Evolutionary conservation across 2,888 invertebrate genomes (phyloP), one percentile per base, ranked within the genome.

Genomic region (Scaptomyza tumidula): DNA sequence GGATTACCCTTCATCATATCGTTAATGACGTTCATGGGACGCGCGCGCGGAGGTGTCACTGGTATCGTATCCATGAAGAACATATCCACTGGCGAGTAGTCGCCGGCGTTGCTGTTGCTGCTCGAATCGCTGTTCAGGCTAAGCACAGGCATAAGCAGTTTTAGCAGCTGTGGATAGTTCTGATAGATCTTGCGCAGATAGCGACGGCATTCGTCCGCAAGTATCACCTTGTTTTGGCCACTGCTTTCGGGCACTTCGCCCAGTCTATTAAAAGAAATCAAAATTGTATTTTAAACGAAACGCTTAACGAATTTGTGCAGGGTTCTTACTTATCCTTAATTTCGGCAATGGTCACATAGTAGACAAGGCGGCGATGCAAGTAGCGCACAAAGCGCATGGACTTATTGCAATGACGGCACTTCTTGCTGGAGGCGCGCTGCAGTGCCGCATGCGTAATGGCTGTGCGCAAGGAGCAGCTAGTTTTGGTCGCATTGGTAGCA

Each of bases 11-110:
- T 90, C 37, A 96, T 92, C 90, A 94, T 94, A 49, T 88, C 86
- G 2, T 71, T 71, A 4, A 92, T 35, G 6, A 90, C 49, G 52
- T 90, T 91, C 29, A 88, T 78, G 5, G 99, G 99, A 79, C 99
- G 93, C 10, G 96, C 95, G 89, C 95, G 95, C 0, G 97, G 95
- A 0, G 99, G 98, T 19, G 97, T 93, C 0, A 99, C 98, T 4
- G 97, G 95, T 19, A 99, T 90, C 0, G 95, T 93, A 75, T 97
- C 95, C 91, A 97, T 94, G 90, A 98, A 99, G 90, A 99, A 96
- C 58, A 96, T 91, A 92, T 99, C 97, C 0, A 96, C 96, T 0
- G 97, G 95, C 1, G 75, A 79, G n/a, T 37, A 44, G 78, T 94
- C 92, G 61, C 93, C 92, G 0, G 6, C 7, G 14, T 10, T 16